These are phyloP conservation scores for Ceuthmochares aereus DNA, from an alignment of 2,113 vertebrate species.

Conservation along the genomic window DNA sequence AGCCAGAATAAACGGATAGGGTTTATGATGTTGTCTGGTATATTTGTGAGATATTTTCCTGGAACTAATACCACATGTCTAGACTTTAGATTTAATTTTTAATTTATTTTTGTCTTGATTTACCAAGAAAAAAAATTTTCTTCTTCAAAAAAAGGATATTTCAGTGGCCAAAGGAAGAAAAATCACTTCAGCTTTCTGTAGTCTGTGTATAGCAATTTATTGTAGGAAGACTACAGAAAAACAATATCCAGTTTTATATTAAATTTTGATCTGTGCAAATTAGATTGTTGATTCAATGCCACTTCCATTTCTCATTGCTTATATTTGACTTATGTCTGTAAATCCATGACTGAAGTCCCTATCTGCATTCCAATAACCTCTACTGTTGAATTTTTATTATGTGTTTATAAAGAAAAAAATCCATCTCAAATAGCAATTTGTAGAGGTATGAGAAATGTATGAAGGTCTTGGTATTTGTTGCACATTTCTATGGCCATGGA, in stretches of 20 bases:
- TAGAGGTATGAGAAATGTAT: neutral
- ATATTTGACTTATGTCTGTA: conserved; percentile 41
- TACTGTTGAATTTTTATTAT: neutral
- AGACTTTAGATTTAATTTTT: neutral
- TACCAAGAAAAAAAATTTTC: neutral
- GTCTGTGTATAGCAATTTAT: conserved; percentile 20
- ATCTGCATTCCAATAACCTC: conserved; percentile 28
- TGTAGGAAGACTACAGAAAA: conserved; percentile 18
- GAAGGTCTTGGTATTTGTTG: neutral
- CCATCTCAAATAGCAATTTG: neutral
- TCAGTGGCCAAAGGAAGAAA: neutral
- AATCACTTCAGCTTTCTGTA: neutral
- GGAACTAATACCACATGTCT: neutral
- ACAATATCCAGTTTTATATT: conserved; percentile 55
- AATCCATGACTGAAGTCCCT: conserved; percentile 29
- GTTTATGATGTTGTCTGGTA: neutral
- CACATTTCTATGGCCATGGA: neutral
- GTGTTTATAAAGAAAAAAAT: conserved; percentile 18
- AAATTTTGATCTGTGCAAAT: conserved; percentile 56
- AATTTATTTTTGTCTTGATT: neutral
- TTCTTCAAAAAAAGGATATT: neutral
- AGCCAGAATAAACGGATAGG: neutral
- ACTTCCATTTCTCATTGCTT: conserved; percentile 53
- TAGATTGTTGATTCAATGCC: conserved; percentile 40
- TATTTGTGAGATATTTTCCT: neutral